phyloP scores from a whole-genome alignment of 2,113 vertebrate genomes.

The Daboia siamensis region DNA sequence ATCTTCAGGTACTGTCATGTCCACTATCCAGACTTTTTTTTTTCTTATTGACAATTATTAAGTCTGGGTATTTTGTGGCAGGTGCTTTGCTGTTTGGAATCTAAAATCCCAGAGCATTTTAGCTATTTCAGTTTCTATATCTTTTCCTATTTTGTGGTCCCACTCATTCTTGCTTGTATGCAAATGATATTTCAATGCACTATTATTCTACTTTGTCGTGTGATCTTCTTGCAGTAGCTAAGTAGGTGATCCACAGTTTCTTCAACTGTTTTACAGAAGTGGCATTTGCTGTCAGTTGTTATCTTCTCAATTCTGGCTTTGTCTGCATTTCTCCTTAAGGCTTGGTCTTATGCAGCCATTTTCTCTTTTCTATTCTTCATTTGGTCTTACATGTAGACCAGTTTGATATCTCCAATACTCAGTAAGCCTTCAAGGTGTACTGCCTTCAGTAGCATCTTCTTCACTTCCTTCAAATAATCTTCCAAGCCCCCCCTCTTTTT shows the following conservation, averaged over 20 bases:
- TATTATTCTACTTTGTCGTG: no score
- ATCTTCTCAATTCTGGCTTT: no score
- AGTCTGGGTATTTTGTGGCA: not conserved
- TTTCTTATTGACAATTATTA: not conserved
- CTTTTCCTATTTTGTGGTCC: not conserved
- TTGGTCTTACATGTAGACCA: not conserved
- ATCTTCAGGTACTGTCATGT: not conserved
- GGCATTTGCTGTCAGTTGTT: no score
- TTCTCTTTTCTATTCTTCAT: not conserved
- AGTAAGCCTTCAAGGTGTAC: not conserved
- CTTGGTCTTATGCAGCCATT: not conserved
- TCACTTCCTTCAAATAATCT: not conserved
- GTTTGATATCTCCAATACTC: not conserved
- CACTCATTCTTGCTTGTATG: not conserved
- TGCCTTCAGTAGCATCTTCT: not conserved
- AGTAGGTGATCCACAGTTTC: no score
- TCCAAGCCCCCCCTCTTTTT: rapidly evolving
- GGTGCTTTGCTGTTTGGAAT: not conserved
- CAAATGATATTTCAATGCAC: not conserved
- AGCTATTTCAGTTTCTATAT: not conserved
- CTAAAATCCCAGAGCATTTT: not conserved
- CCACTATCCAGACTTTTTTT: not conserved
- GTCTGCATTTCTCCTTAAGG: no score
- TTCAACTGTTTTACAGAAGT: no score
- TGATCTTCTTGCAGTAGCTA: no score